These are phyloP conservation scores for Paralinhomoeus sp. DNA, from an alignment of 2,888 invertebrate genomes.

Conservation along the genomic window DNA sequence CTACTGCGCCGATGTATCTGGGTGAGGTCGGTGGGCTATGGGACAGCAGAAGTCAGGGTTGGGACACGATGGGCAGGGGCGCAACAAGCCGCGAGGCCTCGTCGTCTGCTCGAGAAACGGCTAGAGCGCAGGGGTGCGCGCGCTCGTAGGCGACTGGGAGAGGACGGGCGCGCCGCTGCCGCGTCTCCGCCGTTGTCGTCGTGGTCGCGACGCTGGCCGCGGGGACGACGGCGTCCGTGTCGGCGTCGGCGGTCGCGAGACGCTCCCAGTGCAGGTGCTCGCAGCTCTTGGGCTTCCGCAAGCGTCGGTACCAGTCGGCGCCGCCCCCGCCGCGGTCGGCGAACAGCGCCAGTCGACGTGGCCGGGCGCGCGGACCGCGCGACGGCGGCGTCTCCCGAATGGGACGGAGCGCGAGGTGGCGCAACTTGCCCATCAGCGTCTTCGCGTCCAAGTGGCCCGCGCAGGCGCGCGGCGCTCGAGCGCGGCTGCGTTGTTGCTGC, in stretches of 20 bases:
- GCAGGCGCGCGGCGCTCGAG: background rate
- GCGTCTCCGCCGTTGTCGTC: no score
- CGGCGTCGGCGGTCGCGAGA: background rate
- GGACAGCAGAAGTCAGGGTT: no score
- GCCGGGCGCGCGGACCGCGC: background rate
- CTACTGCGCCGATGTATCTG: no score
- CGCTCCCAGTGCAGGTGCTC: conserved; percentile 3
- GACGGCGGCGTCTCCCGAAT: conserved; percentile 4
- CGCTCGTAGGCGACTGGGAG: no score
- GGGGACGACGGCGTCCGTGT: no score
- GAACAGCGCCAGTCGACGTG: conserved; percentile 2
- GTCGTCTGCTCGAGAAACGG: no score
- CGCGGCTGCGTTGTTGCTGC: background rate
- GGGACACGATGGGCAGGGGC: no score
- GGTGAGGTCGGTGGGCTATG: no score
- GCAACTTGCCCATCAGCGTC: conserved; percentile 2
- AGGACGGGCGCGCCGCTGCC: no score
- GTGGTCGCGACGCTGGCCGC: no score
- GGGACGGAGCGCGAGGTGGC: conserved; percentile 4
- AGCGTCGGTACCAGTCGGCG: background rate
- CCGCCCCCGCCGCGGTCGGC: background rate
- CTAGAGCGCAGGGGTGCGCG: no score
- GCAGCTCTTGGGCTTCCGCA: conserved; percentile 4
- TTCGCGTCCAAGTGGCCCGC: conserved; percentile 1
- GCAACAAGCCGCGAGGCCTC: no score